Percentiles rank a stretch among this genome's conserved stretches.
These are phyloP conservation scores for Hoplodrina ambigua DNA, from an alignment of 2,888 invertebrate species.

Conservation along the genomic window DNA sequence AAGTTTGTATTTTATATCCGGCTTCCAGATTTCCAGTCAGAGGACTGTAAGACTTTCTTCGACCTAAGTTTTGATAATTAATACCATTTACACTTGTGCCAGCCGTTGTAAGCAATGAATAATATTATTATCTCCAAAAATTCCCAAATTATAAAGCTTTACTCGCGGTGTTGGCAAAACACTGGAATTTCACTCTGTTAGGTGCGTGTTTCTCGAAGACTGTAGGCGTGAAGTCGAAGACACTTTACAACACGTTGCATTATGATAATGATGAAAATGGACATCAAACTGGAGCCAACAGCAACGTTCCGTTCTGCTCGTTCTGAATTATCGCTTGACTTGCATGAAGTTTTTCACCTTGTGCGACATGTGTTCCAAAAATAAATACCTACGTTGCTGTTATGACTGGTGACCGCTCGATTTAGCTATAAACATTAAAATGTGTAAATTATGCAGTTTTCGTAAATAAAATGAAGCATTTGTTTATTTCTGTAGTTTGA, in stretches of 20 bases:
- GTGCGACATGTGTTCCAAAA: constrained; percentile 44
- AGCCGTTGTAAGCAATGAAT: constrained; percentile 2
- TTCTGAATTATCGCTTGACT: constrained; percentile 71
- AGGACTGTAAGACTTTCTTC: too few species aligned
- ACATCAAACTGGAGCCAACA: constrained; percentile 59
- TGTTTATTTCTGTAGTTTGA: not conserved
- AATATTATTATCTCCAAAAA: constrained; percentile 15
- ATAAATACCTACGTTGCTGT: constrained; percentile 44
- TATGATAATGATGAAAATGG: constrained; percentile 54
- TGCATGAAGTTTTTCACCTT: constrained; percentile 64
- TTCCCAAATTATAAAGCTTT: constrained; percentile 35
- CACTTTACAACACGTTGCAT: constrained; percentile 41
- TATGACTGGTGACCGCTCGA: constrained; percentile 33
- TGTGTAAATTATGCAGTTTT: constrained; percentile 17
- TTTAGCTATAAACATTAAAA: constrained; percentile 16
- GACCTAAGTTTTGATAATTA: too few species aligned
- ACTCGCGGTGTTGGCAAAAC: constrained; percentile 63
- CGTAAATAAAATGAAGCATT: not conserved
- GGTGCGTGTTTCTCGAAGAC: constrained; percentile 32
- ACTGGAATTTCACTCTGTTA: constrained; percentile 57
- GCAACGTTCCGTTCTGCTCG: constrained; percentile 34
- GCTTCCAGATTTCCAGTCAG: not conserved
- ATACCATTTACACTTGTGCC: too few species aligned
- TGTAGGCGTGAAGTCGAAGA: constrained; percentile 45
- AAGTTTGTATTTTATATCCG: too few species aligned